A percentile compares a stretch with the other conserved stretches of the same genome.
phyloP scores from a whole-genome alignment of 2,797 vertebrate species.

The Salmo trutta region DNA sequence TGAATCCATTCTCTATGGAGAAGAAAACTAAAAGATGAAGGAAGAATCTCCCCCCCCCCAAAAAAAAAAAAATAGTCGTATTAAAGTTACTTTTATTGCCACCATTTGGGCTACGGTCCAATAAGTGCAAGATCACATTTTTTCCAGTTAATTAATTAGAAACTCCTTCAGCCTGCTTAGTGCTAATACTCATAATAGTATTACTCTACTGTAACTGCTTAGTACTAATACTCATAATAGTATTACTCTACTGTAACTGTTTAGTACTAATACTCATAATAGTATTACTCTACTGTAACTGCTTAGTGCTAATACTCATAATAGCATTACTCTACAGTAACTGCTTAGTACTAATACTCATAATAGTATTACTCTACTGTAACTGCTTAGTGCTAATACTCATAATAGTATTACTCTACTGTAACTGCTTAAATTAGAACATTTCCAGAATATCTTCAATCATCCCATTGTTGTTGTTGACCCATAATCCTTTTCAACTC shows the following conservation, averaged over 20 bases:
- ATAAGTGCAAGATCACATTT: not conserved
- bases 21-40: constrained; percentile 17
- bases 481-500: not conserved
- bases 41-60: not conserved
- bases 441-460: not conserved
- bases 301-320: not conserved
- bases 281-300: too few relatives aligned
- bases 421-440: not conserved
- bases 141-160: not conserved
- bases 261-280: not conserved
- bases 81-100: constrained; percentile 16
- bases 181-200: not conserved
- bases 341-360: not conserved
- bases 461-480: not conserved
- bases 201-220: not conserved
- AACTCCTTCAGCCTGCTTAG: not conserved
- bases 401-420: not conserved
- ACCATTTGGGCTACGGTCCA: not conserved
- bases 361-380: not conserved
- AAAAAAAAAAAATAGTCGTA: not conserved
- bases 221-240: not conserved
- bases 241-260: not conserved
- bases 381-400: not conserved
- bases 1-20: constrained; percentile 25
- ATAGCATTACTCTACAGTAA: not conserved